Percentiles rank a stretch among this genome's conserved stretches.
phyloP scores from a whole-genome alignment of 2,888 invertebrate genomes.

The Drosophila testacea region DNA sequence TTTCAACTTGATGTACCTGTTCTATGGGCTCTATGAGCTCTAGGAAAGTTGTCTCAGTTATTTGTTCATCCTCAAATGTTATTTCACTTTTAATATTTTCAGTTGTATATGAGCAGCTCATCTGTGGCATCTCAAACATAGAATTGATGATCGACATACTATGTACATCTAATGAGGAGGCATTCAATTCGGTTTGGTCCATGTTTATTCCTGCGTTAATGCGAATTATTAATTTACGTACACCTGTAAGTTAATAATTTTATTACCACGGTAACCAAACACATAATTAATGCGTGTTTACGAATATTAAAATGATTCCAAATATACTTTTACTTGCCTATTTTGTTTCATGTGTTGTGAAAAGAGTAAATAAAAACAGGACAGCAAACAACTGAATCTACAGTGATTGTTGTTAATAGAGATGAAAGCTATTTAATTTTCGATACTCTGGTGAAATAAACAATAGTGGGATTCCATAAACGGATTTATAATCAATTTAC shows the following conservation, averaged over 20 bases:
- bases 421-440: background rate
- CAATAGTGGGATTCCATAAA: too few species aligned
- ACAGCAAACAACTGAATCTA: background rate
- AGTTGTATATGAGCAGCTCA: background rate
- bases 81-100: constrained; percentile 47
- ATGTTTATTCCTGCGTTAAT: background rate
- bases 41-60: constrained; percentile 43
- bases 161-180: background rate
- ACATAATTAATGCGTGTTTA: background rate
- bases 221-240: background rate
- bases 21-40: constrained; percentile 24
- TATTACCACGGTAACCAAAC: background rate
- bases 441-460: constrained; percentile 2
- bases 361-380: background rate
- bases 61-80: constrained; percentile 43
- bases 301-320: background rate
- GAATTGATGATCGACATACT: background rate
- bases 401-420: constrained; percentile 17
- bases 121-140: background rate
- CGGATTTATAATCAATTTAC: too few species aligned
- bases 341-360: background rate
- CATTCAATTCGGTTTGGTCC: background rate
- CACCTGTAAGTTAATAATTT: too few species aligned
- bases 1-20: constrained; percentile 39
- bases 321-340: background rate